Evolutionary conservation across 2,888 invertebrate species (phyloP), one percentile per base, ranked within the genome.

Genomic region (Mythimna lalbum): DNA sequence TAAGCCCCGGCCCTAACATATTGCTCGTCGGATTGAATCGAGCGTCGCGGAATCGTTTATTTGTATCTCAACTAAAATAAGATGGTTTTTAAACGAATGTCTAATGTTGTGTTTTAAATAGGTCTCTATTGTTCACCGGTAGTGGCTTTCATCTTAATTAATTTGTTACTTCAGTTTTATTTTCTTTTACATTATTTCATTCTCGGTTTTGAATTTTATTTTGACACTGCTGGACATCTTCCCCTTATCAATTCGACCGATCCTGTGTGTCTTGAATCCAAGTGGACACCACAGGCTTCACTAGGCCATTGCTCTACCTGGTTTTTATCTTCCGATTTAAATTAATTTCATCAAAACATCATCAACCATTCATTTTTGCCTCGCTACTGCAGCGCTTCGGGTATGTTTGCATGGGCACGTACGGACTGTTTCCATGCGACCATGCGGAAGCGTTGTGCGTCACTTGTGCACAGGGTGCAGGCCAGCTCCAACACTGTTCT

Each of bases 51-150:
- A 87, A 89, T 90, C 84, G 89, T 88, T 89, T 89, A 85, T 91
- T 92, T 91, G 86, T 89, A 85, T 86, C 83, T 78, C 74, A 85
- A 86, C 88, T 90, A 88, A 90, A 92, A 89, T 86, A 86, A 87
- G 86, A 88, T 86, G 82, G 90, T 89, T 93, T 92, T 92, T 90
- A 92, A 92, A 91, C 82, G 87, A 85, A 86, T 86, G 81, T 83
- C 78, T 76, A 72, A 81, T 75, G 78, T 78, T 80, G 63, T 71
- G 62, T 78, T 81, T 77, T 61, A 83, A 86, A 85, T 85, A 80
- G 81, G 75, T 67, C 27, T 70, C 80, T 80, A 87, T 87, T 88
- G 87, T 86, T 78, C 66, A 72, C 23, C 36, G 60, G 63, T 59
- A 63, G 73, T 50, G 9, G 62, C 68, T 81, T 76, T 80, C 62